Evolutionary conservation across 2,888 invertebrate genomes (phyloP).

Genomic region (Griposia aprilina): DNA sequence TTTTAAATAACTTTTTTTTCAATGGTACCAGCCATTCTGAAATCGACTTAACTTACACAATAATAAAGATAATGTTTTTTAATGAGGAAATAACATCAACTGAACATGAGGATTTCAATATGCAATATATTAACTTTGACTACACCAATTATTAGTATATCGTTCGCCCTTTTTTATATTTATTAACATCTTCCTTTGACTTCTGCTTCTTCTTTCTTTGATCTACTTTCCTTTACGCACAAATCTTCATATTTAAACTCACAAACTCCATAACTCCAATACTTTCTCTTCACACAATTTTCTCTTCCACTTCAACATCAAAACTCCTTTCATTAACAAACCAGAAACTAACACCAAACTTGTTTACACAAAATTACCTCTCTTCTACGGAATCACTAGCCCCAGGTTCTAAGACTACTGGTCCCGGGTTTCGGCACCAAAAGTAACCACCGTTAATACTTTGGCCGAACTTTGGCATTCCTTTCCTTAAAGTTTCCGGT

Average conservation of each 20-base stretch:
- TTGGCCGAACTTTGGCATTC: slow-evolving; percentile 62
- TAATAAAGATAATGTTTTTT: too few species aligned
- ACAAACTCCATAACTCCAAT: background rate
- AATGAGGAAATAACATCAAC: background rate
- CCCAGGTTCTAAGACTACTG: slow-evolving; percentile 14
- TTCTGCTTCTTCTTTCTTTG: background rate
- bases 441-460: slow-evolving; percentile 58
- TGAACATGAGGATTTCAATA: background rate
- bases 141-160: background rate
- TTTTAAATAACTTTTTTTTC: too few species aligned
- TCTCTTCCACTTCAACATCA: background rate
- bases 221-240: background rate
- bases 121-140: background rate
- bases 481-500: slow-evolving; percentile 56
- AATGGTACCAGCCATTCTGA: background rate
- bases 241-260: background rate
- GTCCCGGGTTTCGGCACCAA: slow-evolving; percentile 8
- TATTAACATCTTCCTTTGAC: background rate
- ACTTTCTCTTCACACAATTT: background rate
- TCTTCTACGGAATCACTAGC: slow-evolving; percentile 21
- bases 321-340: slow-evolving; percentile 54
- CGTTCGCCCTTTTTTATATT: background rate
- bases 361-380: slow-evolving; percentile 51
- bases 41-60: background rate
- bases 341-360: slow-evolving; percentile 29